Conservation (phyloP, 2,888 invertebrate genomes). For the Carpatolechia fugitivella region DNA sequence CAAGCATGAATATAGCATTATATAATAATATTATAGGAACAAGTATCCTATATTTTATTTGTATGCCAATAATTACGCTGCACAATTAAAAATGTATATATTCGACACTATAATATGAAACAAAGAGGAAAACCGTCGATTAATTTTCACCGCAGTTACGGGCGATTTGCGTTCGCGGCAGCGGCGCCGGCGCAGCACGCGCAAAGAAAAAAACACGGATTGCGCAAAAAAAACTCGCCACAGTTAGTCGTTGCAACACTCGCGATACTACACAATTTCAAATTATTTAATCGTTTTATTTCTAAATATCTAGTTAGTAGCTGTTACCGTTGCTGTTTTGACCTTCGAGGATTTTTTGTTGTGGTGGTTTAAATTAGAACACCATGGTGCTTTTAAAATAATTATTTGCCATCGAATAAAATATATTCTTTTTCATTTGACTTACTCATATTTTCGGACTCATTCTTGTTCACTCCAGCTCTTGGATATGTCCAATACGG, state of each 20-base stretch:
- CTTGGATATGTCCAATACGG: no score
- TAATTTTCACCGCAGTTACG: conserved; percentile 48
- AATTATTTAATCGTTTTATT: conserved; percentile 17
- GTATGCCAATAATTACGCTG: no score
- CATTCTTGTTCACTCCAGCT: no score
- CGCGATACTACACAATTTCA: conserved; percentile 34
- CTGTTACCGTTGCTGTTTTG: neutral
- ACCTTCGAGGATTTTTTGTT: neutral
- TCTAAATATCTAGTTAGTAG: conserved; percentile 10
- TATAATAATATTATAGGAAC: no score
- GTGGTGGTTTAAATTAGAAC: neutral
- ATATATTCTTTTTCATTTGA: no score
- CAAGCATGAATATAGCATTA: no score
- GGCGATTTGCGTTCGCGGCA: conserved; percentile 39
- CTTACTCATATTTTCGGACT: no score
- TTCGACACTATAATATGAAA: conserved; percentile 11
- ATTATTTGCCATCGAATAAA: no score
- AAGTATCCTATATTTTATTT: no score
- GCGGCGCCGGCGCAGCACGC: conserved; percentile 20
- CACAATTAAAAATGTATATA: neutral
- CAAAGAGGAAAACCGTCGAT: conserved; percentile 45
- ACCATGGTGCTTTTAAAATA: neutral
- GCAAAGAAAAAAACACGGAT: conserved; percentile 38
- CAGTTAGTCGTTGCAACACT: conserved; percentile 35
- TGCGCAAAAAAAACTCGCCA: conserved; percentile 44